phyloP scores from a whole-genome alignment of 1,140 invertebrate species.

The Sycophila sp. region DNA sequence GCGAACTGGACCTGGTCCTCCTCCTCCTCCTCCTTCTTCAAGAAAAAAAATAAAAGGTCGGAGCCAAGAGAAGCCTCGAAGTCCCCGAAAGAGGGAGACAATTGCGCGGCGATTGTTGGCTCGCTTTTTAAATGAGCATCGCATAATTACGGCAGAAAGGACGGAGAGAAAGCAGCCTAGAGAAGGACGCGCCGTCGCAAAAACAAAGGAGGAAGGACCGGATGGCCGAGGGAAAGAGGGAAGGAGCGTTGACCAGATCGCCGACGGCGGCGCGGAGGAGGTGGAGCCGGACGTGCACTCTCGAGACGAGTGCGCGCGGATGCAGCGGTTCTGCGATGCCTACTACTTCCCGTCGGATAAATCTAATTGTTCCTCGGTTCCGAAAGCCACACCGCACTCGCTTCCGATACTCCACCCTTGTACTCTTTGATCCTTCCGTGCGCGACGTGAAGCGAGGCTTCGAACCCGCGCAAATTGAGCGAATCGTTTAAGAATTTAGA shows the following conservation, averaged over 20 bases:
- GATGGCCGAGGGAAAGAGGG: conserved; percentile 17
- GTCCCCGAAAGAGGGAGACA: neutral
- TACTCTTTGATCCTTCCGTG: too few species aligned
- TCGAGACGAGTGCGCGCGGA: neutral
- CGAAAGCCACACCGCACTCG: too few species aligned
- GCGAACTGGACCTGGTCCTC: neutral
- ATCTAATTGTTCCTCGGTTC: too few species aligned
- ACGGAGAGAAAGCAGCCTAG: neutral
- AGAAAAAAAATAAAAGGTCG: neutral
- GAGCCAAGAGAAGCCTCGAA: too few species aligned
- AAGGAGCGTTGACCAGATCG: conserved; percentile 43
- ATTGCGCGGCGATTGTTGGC: conserved; percentile 9
- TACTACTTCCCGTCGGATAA: too few species aligned
- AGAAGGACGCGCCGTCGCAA: conserved; percentile 6
- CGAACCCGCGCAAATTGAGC: too few species aligned
- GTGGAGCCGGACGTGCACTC: neutral
- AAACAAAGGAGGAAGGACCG: conserved; percentile 28
- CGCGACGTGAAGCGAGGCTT: too few species aligned
- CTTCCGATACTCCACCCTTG: too few species aligned
- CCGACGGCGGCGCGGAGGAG: conserved; percentile 10
- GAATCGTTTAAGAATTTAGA: too few species aligned
- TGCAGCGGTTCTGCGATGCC: too few species aligned
- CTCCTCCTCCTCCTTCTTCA: neutral
- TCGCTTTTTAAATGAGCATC: conserved; percentile 29
- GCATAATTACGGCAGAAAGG: neutral